Evolutionary conservation across 2,797 vertebrate species (phyloP).

Genomic region (Discoglossus pictus): DNA sequence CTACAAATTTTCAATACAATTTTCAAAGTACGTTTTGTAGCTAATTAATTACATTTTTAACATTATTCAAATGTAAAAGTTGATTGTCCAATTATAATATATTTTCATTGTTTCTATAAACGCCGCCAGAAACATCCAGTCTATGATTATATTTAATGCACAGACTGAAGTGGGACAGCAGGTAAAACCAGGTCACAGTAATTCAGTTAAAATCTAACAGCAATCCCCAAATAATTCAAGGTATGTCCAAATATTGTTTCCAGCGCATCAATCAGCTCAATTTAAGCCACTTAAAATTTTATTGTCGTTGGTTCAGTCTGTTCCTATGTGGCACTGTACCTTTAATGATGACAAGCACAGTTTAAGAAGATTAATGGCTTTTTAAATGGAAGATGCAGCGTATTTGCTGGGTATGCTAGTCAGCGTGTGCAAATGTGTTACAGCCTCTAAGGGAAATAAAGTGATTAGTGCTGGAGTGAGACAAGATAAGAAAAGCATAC

Average conservation of each 20-base stretch:
- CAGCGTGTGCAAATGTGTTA: slow-evolving; percentile 32
- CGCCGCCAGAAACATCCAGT: no score
- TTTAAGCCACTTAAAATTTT: slow-evolving; percentile 29
- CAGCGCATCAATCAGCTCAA: slow-evolving; percentile 41
- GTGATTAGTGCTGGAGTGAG: slow-evolving; percentile 27
- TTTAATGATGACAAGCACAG: slow-evolving; percentile 39
- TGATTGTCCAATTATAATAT: no score
- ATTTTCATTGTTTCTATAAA: no score
- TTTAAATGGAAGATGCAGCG: slow-evolving; percentile 41
- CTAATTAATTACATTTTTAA: no score
- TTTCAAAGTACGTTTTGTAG: no score
- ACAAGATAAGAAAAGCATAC: no score
- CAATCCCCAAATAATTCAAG: slow-evolving; percentile 26
- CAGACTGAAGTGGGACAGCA: no score
- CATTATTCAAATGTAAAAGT: no score
- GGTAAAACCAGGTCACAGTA: no score
- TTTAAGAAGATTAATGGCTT: slow-evolving; percentile 47
- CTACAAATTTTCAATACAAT: no score
- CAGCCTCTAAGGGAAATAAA: slow-evolving; percentile 32
- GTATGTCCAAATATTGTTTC: slow-evolving; percentile 24
- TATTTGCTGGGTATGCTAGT: slow-evolving; percentile 30
- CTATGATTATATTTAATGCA: no score
- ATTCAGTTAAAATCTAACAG: no score
- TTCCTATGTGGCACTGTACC: slow-evolving; percentile 39
- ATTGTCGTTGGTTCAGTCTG: slow-evolving; percentile 4